Evolutionary conservation across 2,113 vertebrate species (phyloP).

Genomic region (Eolophus roseicapilla): DNA sequence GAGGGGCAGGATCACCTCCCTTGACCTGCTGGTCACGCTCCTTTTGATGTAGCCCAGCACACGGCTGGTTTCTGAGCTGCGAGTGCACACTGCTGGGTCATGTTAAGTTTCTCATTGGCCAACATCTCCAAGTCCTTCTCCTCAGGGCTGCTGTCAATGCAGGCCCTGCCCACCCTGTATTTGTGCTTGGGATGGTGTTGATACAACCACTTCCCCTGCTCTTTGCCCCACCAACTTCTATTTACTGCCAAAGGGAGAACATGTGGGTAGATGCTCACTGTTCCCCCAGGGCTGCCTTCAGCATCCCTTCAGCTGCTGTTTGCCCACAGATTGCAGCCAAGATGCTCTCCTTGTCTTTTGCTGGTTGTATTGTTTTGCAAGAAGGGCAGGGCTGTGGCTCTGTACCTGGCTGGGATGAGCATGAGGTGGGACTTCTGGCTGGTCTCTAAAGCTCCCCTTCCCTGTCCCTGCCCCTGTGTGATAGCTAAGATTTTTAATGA

Average conservation of each 20-base stretch:
- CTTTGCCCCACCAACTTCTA: neutral
- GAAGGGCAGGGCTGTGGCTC: neutral
- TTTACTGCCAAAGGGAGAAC: neutral
- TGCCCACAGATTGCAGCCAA: neutral
- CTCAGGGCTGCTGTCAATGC: neutral
- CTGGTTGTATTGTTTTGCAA: neutral
- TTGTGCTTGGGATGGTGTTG: neutral
- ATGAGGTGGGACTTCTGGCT: neutral
- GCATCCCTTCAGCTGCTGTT: neutral
- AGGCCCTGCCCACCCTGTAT: neutral
- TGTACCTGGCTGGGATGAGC: rapidly evolving
- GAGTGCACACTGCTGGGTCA: neutral
- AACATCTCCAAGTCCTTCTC: neutral
- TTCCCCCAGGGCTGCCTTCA: rapidly evolving
- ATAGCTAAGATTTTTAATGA: neutral
- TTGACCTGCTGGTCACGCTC: neutral
- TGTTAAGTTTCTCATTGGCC: neutral
- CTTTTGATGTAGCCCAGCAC: neutral
- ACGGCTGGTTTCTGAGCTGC: neutral
- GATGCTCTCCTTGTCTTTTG: neutral
- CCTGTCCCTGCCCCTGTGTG: neutral
- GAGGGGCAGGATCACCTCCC: neutral
- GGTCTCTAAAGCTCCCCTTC: neutral
- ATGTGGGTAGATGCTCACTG: rapidly evolving
- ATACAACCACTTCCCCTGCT: neutral